Conservation (phyloP, 2,888 invertebrate species). For the Shargacucullia verbasci region DNA sequence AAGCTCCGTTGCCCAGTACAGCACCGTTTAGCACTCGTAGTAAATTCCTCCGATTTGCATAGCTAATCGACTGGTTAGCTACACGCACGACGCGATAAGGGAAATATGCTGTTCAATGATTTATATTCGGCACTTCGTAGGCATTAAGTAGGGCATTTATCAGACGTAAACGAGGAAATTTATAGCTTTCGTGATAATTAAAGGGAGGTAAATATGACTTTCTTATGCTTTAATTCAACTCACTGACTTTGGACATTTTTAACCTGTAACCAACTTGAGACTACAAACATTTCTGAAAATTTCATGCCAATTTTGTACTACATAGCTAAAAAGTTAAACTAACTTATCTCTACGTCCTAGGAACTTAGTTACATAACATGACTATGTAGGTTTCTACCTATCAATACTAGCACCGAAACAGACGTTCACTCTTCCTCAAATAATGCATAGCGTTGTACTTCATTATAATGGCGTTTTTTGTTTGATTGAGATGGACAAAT, state of each 20-base stretch:
- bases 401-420: too few relatives aligned
- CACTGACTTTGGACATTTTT: too few relatives aligned
- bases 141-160: constrained; percentile 66
- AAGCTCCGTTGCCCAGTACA: constrained; percentile 39
- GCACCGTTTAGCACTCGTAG: constrained; percentile 70
- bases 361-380: too few relatives aligned
- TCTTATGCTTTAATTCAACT: constrained; percentile 4
- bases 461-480: too few relatives aligned
- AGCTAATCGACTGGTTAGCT: constrained; percentile 73
- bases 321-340: too few relatives aligned
- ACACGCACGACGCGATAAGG: constrained; percentile 71
- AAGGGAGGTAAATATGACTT: constrained; percentile 19
- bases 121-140: constrained; percentile 64
- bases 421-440: too few relatives aligned
- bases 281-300: not conserved
- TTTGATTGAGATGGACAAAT: too few relatives aligned
- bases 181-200: constrained; percentile 53
- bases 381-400: too few relatives aligned
- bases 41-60: constrained; percentile 77
- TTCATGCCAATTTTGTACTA: not conserved
- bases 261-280: too few relatives aligned
- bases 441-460: too few relatives aligned
- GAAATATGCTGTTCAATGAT: constrained; percentile 75
- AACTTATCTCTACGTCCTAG: too few relatives aligned
- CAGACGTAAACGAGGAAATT: constrained; percentile 69